Conservation (phyloP, 1,140 invertebrate species). For the Sipha flava region DNA sequence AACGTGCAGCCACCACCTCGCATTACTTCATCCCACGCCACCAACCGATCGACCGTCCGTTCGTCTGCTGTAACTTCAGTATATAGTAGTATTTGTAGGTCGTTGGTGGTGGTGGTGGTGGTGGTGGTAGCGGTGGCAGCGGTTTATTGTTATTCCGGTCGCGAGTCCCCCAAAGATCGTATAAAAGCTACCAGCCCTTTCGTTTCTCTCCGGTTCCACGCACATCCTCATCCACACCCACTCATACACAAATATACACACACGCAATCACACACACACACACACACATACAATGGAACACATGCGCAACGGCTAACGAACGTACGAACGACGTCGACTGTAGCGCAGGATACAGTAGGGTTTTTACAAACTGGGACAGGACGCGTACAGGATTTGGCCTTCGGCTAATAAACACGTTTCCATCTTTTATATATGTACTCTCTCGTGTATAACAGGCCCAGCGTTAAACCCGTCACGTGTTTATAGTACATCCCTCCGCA, state of each 20-base stretch:
- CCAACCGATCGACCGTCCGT: neutral
- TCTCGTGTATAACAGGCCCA: neutral
- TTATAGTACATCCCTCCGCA: neutral
- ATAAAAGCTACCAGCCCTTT: neutral
- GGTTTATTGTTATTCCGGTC: constrained; percentile 30
- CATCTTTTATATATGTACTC: neutral
- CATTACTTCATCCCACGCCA: neutral
- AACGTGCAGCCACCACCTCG: neutral
- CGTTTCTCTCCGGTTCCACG: too few relatives aligned
- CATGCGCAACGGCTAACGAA: neutral
- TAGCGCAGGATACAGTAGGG: neutral
- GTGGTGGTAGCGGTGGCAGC: neutral
- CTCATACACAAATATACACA: too few relatives aligned
- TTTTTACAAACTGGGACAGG: neutral
- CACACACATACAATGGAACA: too few relatives aligned
- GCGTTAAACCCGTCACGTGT: constrained; percentile 24
- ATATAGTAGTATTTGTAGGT: too few relatives aligned
- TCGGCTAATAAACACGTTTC: constrained; percentile 25
- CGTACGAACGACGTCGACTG: neutral
- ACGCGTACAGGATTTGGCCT: neutral
- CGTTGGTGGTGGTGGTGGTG: neutral
- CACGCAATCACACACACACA: too few relatives aligned
- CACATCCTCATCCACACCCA: too few relatives aligned
- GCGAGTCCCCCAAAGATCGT: constrained; percentile 5
- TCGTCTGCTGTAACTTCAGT: too few relatives aligned